phyloP scores from a whole-genome alignment of 1,140 invertebrate genomes.

The Acromyrmex heyeri region DNA sequence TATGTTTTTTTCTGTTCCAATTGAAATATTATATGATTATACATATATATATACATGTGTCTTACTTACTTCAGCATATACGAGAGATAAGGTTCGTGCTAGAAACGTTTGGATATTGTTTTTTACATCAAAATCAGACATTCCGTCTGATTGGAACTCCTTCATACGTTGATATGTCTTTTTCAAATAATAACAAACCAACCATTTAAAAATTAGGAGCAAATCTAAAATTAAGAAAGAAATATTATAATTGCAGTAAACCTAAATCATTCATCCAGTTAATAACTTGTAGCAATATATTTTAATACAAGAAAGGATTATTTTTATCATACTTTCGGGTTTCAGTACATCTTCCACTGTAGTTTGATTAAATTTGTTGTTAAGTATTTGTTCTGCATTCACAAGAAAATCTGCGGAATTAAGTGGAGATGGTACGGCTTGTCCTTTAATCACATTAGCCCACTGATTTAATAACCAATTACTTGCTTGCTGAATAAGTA shows the following conservation, averaged over 20 bases:
- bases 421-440: conserved; percentile 87
- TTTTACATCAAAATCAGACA: conserved; percentile 91
- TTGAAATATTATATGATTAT: not conserved
- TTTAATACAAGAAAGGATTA: conserved; percentile 31
- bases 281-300: conserved; percentile 9
- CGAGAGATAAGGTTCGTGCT: conserved; percentile 91
- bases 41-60: not conserved
- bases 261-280: not conserved
- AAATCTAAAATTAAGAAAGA: conserved; percentile 88
- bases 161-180: conserved; percentile 90
- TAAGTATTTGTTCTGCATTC: conserved; percentile 86
- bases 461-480: conserved; percentile 94
- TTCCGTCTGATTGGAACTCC: conserved; percentile 86
- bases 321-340: conserved; percentile 87
- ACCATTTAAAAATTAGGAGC: conserved; percentile 92
- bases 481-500: conserved; percentile 97
- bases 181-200: conserved; percentile 93
- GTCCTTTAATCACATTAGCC: conserved; percentile 84
- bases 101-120: conserved; percentile 94
- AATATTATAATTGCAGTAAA: not conserved
- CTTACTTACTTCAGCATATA: conserved; percentile 90
- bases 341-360: conserved; percentile 84
- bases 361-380: conserved; percentile 85
- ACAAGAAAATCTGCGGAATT: conserved; percentile 89
- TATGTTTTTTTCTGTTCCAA: not conserved